These are phyloP conservation scores for Thalpophila matura DNA, from an alignment of 2,888 invertebrate species.

Conservation along the genomic window DNA sequence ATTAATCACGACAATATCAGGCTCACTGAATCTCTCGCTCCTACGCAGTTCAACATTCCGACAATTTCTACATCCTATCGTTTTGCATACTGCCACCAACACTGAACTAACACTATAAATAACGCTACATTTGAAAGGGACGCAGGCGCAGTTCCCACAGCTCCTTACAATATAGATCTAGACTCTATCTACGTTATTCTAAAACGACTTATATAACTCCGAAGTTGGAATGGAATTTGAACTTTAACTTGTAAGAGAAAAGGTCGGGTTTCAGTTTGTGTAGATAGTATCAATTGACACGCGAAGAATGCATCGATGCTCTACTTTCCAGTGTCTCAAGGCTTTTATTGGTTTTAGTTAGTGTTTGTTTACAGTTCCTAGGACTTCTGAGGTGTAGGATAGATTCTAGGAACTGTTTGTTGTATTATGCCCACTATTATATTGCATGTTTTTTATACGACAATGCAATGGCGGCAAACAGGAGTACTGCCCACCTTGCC, in stretches of 20 bases:
- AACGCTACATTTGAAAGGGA: slow-evolving; percentile 83
- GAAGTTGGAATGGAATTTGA: slow-evolving; percentile 24
- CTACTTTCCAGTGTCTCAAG: slow-evolving; percentile 81
- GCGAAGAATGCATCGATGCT: slow-evolving; percentile 79
- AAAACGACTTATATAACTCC: slow-evolving; percentile 51
- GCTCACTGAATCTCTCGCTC: slow-evolving; percentile 43
- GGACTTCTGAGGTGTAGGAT: background rate
- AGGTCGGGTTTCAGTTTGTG: slow-evolving; percentile 41
- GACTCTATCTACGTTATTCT: slow-evolving; percentile 58
- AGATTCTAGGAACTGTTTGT: too few species aligned
- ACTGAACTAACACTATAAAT: slow-evolving; percentile 69
- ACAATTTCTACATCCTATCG: slow-evolving; percentile 61
- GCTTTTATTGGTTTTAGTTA: slow-evolving; percentile 61
- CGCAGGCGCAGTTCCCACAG: slow-evolving; percentile 82
- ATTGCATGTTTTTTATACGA: too few species aligned
- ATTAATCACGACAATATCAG: slow-evolving; percentile 48
- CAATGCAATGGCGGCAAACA: background rate
- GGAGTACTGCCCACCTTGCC: too few species aligned
- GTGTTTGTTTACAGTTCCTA: slow-evolving; percentile 46
- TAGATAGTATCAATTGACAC: slow-evolving; percentile 66
- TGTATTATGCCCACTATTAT: too few species aligned
- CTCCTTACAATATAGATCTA: slow-evolving; percentile 72
- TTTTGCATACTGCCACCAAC: slow-evolving; percentile 61
- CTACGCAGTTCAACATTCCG: slow-evolving; percentile 52
- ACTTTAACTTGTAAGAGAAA: slow-evolving; percentile 26